Evolutionary conservation across 2,113 vertebrate species (phyloP).

Genomic region (Centropus unirufus): DNA sequence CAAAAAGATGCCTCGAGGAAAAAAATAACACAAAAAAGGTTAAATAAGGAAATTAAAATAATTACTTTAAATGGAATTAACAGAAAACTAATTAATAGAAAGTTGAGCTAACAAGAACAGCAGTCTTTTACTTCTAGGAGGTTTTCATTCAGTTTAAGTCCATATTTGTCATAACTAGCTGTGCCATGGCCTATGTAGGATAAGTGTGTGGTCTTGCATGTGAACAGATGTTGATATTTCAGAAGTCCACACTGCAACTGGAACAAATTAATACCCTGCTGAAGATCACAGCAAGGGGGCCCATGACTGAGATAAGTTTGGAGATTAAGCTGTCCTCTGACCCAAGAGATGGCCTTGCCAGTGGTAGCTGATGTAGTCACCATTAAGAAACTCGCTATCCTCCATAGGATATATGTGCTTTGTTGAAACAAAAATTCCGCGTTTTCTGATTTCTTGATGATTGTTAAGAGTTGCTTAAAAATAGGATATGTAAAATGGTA

Average conservation of each 20-base stretch:
- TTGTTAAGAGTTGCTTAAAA: neutral
- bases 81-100: neutral
- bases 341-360: neutral
- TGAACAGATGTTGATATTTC: constrained; percentile 39
- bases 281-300: neutral
- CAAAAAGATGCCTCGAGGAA: neutral
- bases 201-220: constrained; percentile 38
- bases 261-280: constrained; percentile 40
- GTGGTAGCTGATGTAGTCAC: neutral
- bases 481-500: neutral
- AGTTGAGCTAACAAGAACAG: neutral
- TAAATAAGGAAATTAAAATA: neutral
- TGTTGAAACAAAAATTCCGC: neutral
- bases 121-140: neutral
- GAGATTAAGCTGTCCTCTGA: constrained; percentile 55
- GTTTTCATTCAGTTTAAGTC: neutral
- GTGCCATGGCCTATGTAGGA: neutral
- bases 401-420: neutral
- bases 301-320: constrained; percentile 2
- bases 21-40: neutral
- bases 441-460: neutral
- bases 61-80: neutral
- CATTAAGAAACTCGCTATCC: neutral
- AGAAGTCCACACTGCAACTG: constrained; percentile 10
- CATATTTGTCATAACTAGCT: neutral